Evolutionary conservation across 2,888 invertebrate species (phyloP).

Genomic region (Tachystola acroxantha): DNA sequence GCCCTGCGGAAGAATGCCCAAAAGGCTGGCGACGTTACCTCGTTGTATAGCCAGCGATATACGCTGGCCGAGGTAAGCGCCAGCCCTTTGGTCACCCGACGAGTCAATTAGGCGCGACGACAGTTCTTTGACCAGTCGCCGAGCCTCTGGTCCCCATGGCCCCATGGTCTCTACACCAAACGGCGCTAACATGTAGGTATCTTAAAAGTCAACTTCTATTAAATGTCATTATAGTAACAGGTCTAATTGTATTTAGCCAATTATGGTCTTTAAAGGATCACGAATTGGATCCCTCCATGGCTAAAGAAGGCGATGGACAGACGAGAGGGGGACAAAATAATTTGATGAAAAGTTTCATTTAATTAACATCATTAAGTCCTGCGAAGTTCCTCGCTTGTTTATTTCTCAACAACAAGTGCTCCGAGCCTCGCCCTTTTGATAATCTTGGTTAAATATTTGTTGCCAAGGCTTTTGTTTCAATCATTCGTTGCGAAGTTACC

Average conservation of each 20-base stretch:
- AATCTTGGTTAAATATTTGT: slow-evolving; percentile 1
- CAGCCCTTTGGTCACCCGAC: too few relatives aligned
- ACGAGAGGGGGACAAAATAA: slow-evolving; percentile 7
- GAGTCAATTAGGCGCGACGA: too few relatives aligned
- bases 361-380: slow-evolving; percentile 14
- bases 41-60: too few relatives aligned
- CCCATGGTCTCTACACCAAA: too few relatives aligned
- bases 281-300: slow-evolving; percentile 1
- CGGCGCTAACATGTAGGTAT: too few relatives aligned
- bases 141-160: too few relatives aligned
- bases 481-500: background rate
- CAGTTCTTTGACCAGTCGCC: too few relatives aligned
- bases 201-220: too few relatives aligned
- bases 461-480: background rate
- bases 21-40: too few relatives aligned
- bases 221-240: too few relatives aligned
- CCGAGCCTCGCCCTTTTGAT: background rate
- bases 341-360: slow-evolving; percentile 15
- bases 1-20: too few relatives aligned
- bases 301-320: background rate
- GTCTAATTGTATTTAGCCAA: slow-evolving; percentile 4
- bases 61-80: too few relatives aligned
- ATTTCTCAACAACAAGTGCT: slow-evolving; percentile 7
- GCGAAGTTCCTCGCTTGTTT: slow-evolving; percentile 6
- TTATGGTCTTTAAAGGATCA: slow-evolving; percentile 9